Conservation (phyloP, 2,888 invertebrate genomes). For the Cylloceria caligata region DNA sequence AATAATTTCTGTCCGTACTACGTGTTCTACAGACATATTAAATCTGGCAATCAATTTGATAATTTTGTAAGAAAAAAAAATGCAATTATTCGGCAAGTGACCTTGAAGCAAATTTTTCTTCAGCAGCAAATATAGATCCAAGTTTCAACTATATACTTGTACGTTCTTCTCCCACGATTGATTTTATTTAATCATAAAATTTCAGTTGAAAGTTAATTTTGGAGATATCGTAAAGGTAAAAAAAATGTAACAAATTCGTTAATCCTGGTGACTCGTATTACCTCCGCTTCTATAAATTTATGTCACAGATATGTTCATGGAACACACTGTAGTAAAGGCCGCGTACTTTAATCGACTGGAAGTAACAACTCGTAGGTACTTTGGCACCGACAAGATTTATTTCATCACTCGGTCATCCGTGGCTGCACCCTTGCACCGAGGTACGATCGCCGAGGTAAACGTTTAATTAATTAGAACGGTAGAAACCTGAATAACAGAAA, state of each 20-base stretch:
- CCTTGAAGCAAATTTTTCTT: no score
- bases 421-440: not conserved
- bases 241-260: not conserved
- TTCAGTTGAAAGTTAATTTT: not conserved
- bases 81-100: no score
- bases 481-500: constrained; percentile 27
- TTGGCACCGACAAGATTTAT: constrained; percentile 19
- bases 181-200: no score
- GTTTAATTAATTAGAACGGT: constrained; percentile 50
- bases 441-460: constrained; percentile 20
- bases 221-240: not conserved
- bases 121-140: no score
- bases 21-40: no score
- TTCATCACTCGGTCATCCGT: constrained; percentile 33
- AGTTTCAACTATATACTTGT: not conserved
- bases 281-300: not conserved
- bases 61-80: no score
- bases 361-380: constrained; percentile 7
- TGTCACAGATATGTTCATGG: not conserved
- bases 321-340: not conserved
- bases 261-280: not conserved
- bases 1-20: no score
- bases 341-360: constrained; percentile 28
- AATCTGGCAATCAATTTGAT: no score
- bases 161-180: not conserved